Evolutionary conservation across 2,797 vertebrate species (phyloP), one percentile per base, ranked within the genome.

Genomic region (Aplochiton taeniatus): DNA sequence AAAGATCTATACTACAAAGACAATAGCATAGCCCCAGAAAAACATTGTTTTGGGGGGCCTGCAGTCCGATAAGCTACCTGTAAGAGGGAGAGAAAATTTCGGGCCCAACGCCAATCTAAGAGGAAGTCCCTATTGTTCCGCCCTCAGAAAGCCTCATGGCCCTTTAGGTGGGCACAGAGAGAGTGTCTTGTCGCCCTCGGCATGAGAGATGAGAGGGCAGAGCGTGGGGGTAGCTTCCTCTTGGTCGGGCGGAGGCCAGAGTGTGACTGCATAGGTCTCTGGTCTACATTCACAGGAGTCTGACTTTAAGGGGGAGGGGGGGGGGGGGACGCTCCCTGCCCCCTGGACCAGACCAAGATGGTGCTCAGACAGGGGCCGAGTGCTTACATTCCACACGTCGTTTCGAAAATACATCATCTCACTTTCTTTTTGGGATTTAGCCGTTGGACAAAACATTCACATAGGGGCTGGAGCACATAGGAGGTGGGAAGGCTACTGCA

Each of bases 361-460:
- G 71, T 78, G 66, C 62, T 75, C 74, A 82, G 74, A 70, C 81
- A 72, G 73, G 74, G 75, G 82, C 83, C 72, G 78, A 77, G 75
- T 82, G 78, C 44, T 74, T 91, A 93, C 91, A 93, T 92, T 93
- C 91, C 79, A 83, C 83, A 73, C 72, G 89, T 91, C 89, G 86
- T 87, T 90, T 88, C 74, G 73, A 87, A 73, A 80, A 85, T 83
- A 78, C 79, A 44, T 44, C 53, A 57, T 75, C 47, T 85, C 11
- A 16, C 16, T 66, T 50, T 44, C 41, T 14, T 84, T 87, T 85
- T 82, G 80, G 84, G 80, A 85, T 87, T 82, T 80, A 90, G 89
- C 83, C 74, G 55, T 78, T 51, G 41, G 61, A 61, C 76, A 71
- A 57, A 77, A 84, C 87, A 86, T 88, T 90, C 83, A 83, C 77